Conservation (phyloP, 1,140 invertebrate species). For the Pseudomyrmex pallidus region DNA sequence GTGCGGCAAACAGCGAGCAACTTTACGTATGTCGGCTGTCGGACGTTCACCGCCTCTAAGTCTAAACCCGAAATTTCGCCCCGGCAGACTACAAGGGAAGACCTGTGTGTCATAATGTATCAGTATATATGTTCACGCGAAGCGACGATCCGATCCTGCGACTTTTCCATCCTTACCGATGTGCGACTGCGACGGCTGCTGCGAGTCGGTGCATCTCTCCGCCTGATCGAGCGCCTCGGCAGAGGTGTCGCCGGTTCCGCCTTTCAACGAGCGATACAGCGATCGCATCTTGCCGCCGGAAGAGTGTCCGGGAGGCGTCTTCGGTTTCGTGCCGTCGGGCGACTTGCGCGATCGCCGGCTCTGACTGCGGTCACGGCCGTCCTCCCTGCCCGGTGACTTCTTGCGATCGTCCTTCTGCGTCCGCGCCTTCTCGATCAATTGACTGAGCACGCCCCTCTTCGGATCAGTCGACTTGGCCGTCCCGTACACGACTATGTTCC, state of each 20-base stretch:
- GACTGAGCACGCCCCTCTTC: slow-evolving; percentile 85
- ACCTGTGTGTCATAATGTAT: slow-evolving; percentile 49
- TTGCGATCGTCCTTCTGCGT: slow-evolving; percentile 86
- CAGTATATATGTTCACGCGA: slow-evolving; percentile 28
- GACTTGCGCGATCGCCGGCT: slow-evolving; percentile 83
- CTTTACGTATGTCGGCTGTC: slow-evolving; percentile 40
- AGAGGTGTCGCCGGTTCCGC: slow-evolving; percentile 74
- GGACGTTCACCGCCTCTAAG: slow-evolving; percentile 43
- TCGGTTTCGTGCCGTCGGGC: slow-evolving; percentile 84
- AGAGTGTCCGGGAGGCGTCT: slow-evolving; percentile 81
- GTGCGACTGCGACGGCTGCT: slow-evolving; percentile 71
- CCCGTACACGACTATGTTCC: slow-evolving; percentile 83
- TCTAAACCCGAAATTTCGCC: slow-evolving; percentile 56
- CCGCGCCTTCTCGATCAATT: slow-evolving; percentile 86
- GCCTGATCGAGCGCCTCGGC: slow-evolving; percentile 79
- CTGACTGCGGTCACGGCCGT: slow-evolving; percentile 80
- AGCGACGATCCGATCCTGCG: slow-evolving; percentile 19
- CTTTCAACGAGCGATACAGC: slow-evolving; percentile 79
- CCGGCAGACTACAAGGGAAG: slow-evolving; percentile 41
- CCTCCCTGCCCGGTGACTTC: slow-evolving; percentile 84
- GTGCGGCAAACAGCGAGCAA: slow-evolving; percentile 12
- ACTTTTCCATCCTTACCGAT: slow-evolving; percentile 65
- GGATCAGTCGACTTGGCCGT: slow-evolving; percentile 79
- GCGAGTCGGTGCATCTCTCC: slow-evolving; percentile 75
- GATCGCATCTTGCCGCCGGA: slow-evolving; percentile 82